Evolutionary conservation across 2,888 invertebrate genomes (phyloP), one percentile per base, ranked within the genome.

Genomic region (Tetramorium bicarinatum): DNA sequence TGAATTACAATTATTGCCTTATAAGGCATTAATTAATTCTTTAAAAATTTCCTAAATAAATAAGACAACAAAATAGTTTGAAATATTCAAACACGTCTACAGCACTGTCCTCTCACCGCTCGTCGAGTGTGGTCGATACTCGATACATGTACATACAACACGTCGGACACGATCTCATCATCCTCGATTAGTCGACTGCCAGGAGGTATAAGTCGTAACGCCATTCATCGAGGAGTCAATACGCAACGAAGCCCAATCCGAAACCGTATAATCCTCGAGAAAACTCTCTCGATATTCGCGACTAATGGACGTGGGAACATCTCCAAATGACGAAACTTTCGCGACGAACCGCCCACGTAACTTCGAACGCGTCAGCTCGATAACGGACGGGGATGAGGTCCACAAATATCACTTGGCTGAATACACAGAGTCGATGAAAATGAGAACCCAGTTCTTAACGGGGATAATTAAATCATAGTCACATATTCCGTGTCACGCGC

Each of bases 271-370:
- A 76, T 67, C 67, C 67, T 44, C 29, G 44, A 66, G 41, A 54
- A 67, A 77, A 6, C 54, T 77, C 44, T 77, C 44, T 77, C 29
- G 15, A 54, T 67, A 56, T 77, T 67, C 54, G 29, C 44, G 29
- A 56, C 44, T 77, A 77, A 77, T 67, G 67, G 44, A 67, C 54
- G 54, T 67, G 67, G n/a, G 41, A 67, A 67, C 76, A 52, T 64
- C 34, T 64, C 52, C 25, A 67, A 34, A 34, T 34, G 29, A 47
- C n/a, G 29, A 77, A 77, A 77, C 54, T 67, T 67, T 67, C 29
- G 15, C 59, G 47, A 44, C 44, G 13, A 41, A 47, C 25, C 67
- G 29, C 69, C n/a, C 44, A 77, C 54, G 34, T 52, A 52, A 64
- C 38, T 52, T 2, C n/a, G 41, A 62, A 38, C 38, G 25, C 41